A percentile compares a stretch with the other conserved stretches of the same genome.
Evolutionary conservation across 2,888 invertebrate species (phyloP).

Genomic region (Alsophila aescularia): DNA sequence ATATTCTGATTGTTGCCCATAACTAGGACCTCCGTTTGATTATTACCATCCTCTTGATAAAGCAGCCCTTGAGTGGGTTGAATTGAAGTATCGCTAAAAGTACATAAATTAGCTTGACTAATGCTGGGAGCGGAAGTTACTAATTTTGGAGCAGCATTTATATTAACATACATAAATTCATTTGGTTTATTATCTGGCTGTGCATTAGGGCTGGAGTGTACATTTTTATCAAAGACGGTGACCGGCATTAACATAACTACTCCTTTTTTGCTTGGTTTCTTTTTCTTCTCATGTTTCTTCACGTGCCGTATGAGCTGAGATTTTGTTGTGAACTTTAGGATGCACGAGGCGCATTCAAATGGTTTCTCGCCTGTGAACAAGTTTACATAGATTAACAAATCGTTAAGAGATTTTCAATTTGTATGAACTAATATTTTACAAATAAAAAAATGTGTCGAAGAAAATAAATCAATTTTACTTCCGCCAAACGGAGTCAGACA

Average conservation of each 20-base stretch:
- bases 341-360: conserved; percentile 66
- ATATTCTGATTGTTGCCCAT: conserved; percentile 52
- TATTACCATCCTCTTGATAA: conserved; percentile 53
- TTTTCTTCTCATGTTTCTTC: conserved; percentile 53
- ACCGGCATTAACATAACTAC: conserved; percentile 38
- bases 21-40: conserved; percentile 57
- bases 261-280: conserved; percentile 43
- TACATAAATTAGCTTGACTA: conserved; percentile 35
- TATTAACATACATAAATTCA: conserved; percentile 1
- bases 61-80: conserved; percentile 50
- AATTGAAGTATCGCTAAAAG: conserved; percentile 47
- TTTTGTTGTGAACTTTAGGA: conserved; percentile 62
- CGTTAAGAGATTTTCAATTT: too few relatives aligned
- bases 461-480: too few relatives aligned
- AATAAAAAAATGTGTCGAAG: too few relatives aligned
- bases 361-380: conserved; percentile 69
- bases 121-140: not conserved
- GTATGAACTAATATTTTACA: too few relatives aligned
- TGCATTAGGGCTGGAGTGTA: not conserved
- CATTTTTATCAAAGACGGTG: conserved; percentile 9
- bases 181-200: conserved; percentile 16
- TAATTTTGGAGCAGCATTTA: not conserved
- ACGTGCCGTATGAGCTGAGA: conserved; percentile 63
- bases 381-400: not conserved
- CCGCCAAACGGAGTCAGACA: too few relatives aligned